Percentiles rank a stretch among this genome's conserved stretches.
Evolutionary conservation across 92 coral and sea anemone genomes (phyloP).

Genomic region (Epizoanthus scotinus): DNA sequence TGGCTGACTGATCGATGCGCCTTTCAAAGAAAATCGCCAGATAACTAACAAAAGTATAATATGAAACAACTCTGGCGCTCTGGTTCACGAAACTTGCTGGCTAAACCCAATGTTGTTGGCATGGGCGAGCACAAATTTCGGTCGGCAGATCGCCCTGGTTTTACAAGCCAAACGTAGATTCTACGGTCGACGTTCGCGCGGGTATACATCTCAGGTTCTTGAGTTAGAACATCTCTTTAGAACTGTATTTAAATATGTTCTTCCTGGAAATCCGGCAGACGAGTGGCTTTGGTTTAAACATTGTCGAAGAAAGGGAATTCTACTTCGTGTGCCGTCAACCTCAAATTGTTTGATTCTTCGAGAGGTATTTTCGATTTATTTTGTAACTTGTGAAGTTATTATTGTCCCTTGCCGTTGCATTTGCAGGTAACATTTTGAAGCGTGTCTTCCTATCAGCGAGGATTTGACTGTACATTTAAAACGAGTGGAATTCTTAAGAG

Average conservation of each 20-base stretch:
- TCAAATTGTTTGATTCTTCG: conserved; percentile 33
- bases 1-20: conserved; percentile 9
- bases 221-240: conserved; percentile 29
- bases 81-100: neutral
- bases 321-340: conserved; percentile 39
- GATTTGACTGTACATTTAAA: neutral
- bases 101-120: conserved; percentile 22
- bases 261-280: conserved; percentile 81
- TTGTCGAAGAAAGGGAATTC: conserved; percentile 84
- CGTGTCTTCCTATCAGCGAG: neutral
- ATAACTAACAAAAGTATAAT: conserved; percentile 23
- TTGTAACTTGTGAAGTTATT: neutral
- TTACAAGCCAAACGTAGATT: conserved; percentile 32
- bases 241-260: conserved; percentile 66
- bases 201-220: neutral
- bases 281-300: conserved; percentile 91
- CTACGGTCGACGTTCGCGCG: conserved; percentile 21
- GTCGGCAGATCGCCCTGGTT: conserved; percentile 32
- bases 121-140: conserved; percentile 18
- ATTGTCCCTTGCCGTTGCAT: neutral
- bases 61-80: neutral
- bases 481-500: neutral
- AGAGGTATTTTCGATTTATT: conserved; percentile 12
- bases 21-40: conserved; percentile 32
- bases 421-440: neutral